Evolutionary conservation across 2,888 invertebrate species (phyloP), one percentile per base, ranked within the genome.

Genomic region (Pseudeuparius sepicola): DNA sequence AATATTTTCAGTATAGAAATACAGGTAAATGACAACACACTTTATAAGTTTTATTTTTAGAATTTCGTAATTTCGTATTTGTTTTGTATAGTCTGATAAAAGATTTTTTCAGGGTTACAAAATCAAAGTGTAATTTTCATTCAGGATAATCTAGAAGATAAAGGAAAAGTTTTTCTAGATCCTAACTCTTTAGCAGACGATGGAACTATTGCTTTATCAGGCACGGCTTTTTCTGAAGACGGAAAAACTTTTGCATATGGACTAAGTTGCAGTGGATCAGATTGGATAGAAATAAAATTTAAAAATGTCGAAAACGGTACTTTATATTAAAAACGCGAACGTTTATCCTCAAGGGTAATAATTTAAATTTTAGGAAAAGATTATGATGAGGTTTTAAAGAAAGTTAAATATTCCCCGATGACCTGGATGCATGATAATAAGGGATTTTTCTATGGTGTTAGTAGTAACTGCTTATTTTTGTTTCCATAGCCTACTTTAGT

Each of bases 91-190:
- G 20, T 20, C 20, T n/a, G n/a, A 20, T 20, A 20, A 6, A 20
- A 20, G 6, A n/a, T 20, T 23, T 23, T 18, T 48, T 39, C 37
- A 58, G 97, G 97, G 2, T 69, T 98, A 36, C 97, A 98, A 65
- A 96, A 98, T 64, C 97, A 98, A 62, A 94, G 92, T 65, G 93
- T 96, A 7, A 64, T 93, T 45, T 96, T 89, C 65, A 79, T 88
- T 15, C 88, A 89, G 69, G 79, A 87, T 50, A 45, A 37, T 14
- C 56, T 92, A 43, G 72, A 79, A 13, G 75, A 73, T 14, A 83
- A 90, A 54, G 74, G 84, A 6, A 69, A 68, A 38, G 78, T 93
- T 16, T 96, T 98, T 64, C 66, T 98, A n/a, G 94, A 98, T 65
- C 94, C 96, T 0, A 98, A 98, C 66, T 69, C 68, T 2, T 64